Percentiles rank a stretch among this genome's conserved stretches.
Evolutionary conservation across 2,113 vertebrate species (phyloP).

Genomic region (Melanerpes formicivorus): DNA sequence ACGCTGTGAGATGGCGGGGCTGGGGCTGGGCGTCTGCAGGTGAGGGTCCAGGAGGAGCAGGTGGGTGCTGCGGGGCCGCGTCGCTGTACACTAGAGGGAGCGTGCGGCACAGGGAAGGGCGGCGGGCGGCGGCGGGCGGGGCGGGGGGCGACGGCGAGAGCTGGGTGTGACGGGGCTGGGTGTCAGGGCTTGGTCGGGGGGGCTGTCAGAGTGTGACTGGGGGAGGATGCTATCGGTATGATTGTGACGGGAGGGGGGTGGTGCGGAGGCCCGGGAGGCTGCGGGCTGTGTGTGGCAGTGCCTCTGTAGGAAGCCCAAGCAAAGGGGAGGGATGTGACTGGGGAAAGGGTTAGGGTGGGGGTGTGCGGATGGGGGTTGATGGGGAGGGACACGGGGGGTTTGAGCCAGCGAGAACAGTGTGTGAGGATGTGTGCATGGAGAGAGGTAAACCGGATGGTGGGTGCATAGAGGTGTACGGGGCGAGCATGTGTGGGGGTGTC

Average conservation of each 20-base stretch:
- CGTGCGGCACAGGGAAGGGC: background rate
- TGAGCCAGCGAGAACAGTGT: background rate
- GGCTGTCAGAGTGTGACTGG: background rate
- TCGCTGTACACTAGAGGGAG: conserved; percentile 41
- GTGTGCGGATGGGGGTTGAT: no score
- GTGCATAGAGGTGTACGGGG: fast-evolving
- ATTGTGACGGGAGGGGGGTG: background rate
- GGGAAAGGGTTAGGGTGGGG: background rate
- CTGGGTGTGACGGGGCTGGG: background rate
- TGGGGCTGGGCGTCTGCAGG: background rate
- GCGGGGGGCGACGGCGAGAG: background rate
- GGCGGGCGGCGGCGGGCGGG: background rate
- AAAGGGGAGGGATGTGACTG: background rate
- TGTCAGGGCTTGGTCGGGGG: no score
- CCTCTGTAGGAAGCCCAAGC: background rate
- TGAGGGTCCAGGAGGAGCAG: background rate
- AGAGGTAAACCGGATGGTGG: background rate
- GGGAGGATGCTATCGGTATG: background rate
- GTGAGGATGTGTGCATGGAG: no score
- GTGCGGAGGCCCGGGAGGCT: background rate
- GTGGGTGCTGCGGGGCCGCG: background rate
- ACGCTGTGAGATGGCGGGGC: background rate
- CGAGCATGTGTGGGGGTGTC: background rate
- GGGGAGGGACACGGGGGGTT: background rate
- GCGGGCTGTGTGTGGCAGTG: background rate